Percentiles rank a stretch among this genome's conserved stretches.
Conservation (phyloP, 2,113 vertebrate species). For the Terrapene triunguis region DNA sequence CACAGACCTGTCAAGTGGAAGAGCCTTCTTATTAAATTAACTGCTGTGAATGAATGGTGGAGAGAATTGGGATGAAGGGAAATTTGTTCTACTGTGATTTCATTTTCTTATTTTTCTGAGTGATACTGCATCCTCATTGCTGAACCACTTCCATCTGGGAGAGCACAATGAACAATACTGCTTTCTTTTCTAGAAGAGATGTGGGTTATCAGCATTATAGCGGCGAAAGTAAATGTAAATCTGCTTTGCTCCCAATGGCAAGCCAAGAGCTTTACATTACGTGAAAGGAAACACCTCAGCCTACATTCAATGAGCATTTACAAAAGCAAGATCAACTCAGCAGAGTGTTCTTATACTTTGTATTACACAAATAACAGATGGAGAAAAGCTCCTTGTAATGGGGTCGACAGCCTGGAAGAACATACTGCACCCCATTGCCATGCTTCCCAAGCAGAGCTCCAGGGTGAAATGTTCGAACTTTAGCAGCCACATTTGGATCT, state of each 20-base stretch:
- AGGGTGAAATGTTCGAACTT: neutral
- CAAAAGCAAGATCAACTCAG: constrained; percentile 19
- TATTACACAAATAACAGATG: neutral
- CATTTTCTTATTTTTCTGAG: neutral
- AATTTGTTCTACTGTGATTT: neutral
- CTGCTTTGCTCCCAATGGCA: constrained; percentile 11
- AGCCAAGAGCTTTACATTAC: constrained; percentile 15
- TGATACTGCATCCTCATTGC: neutral
- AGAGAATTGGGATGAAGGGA: constrained; percentile 7
- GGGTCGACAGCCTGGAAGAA: neutral
- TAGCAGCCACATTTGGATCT: neutral
- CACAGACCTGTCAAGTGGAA: neutral
- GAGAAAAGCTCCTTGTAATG: neutral
- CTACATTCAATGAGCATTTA: constrained; percentile 19
- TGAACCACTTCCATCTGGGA: neutral
- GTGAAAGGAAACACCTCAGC: constrained; percentile 10
- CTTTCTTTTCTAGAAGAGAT: neutral
- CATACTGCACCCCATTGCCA: neutral
- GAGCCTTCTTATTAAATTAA: neutral
- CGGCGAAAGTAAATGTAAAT: constrained; percentile 1
- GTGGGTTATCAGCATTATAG: constrained; percentile 12
- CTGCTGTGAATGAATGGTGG: neutral
- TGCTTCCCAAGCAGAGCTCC: neutral
- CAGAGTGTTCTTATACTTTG: neutral
- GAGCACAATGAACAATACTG: neutral